A percentile compares a stretch with the other conserved stretches of the same genome.
phyloP scores from a whole-genome alignment of 2,113 vertebrate species.

The Astur gentilis region DNA sequence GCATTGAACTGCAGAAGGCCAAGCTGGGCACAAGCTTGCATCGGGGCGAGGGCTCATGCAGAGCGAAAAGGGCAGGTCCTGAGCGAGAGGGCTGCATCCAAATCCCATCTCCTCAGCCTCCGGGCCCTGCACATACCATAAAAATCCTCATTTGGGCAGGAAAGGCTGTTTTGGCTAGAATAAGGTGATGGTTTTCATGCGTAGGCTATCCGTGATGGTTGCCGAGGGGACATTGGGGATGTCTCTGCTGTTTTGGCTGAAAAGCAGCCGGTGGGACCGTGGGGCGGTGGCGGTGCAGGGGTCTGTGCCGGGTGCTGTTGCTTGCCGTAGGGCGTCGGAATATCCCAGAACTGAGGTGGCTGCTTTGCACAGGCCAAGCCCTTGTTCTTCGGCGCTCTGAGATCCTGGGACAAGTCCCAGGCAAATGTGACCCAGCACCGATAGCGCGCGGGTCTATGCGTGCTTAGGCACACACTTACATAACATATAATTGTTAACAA shows the following conservation, averaged over 20 bases:
- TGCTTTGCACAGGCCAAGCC: not conserved
- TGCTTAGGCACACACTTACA: not conserved
- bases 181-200: not conserved
- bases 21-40: not conserved
- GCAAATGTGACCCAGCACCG: fast-evolving
- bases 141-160: not conserved
- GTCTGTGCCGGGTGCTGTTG: not conserved
- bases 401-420: not conserved
- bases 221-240: not conserved
- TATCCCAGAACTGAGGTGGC: not conserved
- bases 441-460: fast-evolving
- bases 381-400: not conserved
- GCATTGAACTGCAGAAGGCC: not conserved
- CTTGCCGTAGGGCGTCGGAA: not conserved
- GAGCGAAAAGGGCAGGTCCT: not conserved
- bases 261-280: not conserved
- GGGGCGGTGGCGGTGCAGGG: not conserved
- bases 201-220: not conserved
- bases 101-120: not conserved
- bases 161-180: not conserved
- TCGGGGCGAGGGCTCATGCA: fast-evolving
- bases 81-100: not conserved
- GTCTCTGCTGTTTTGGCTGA: not conserved
- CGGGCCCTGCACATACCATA: fast-evolving
- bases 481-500: conserved; percentile 36